These are phyloP conservation scores for Hydraecia micacea DNA, from an alignment of 2,888 invertebrate species.

Conservation along the genomic window DNA sequence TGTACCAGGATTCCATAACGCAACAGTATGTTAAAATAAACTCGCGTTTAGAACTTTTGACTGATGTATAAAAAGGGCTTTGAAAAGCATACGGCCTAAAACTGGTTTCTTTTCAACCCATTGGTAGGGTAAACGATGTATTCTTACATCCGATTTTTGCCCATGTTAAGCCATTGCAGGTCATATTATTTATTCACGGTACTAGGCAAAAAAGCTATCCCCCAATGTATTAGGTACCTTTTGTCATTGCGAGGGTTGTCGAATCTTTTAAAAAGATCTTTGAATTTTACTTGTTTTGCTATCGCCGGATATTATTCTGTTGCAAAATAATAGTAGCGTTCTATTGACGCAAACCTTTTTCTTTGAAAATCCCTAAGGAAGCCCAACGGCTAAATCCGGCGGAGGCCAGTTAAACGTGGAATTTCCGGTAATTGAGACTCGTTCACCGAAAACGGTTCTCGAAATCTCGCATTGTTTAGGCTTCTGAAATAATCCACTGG, in stretches of 20 bases:
- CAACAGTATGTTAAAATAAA: constrained; percentile 71
- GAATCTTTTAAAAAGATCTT: constrained; percentile 18
- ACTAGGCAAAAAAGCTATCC: neutral
- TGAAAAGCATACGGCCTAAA: constrained; percentile 68
- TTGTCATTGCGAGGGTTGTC: neutral
- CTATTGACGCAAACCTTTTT: constrained; percentile 63
- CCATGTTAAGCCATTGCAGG: neutral
- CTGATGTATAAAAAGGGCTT: constrained; percentile 52
- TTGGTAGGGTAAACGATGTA: constrained; percentile 13
- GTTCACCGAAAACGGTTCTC: constrained; percentile 70
- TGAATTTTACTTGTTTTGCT: constrained; percentile 30
- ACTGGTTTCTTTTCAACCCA: constrained; percentile 24
- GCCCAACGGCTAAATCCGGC: constrained; percentile 61
- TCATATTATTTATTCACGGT: constrained; percentile 1
- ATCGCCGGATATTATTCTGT: constrained; percentile 18
- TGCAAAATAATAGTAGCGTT: constrained; percentile 59
- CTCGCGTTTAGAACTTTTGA: constrained; percentile 45
- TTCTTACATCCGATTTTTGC: neutral
- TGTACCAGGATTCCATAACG: constrained; percentile 79
- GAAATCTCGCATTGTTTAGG: constrained; percentile 71
- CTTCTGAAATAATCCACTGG: constrained; percentile 58
- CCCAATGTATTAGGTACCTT: neutral
- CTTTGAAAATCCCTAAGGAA: constrained; percentile 68
- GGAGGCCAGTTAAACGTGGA: constrained; percentile 70
- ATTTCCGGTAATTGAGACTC: constrained; percentile 75